phyloP scores from a whole-genome alignment of 1,140 invertebrate species.

The Pachypeltis micranthus region DNA sequence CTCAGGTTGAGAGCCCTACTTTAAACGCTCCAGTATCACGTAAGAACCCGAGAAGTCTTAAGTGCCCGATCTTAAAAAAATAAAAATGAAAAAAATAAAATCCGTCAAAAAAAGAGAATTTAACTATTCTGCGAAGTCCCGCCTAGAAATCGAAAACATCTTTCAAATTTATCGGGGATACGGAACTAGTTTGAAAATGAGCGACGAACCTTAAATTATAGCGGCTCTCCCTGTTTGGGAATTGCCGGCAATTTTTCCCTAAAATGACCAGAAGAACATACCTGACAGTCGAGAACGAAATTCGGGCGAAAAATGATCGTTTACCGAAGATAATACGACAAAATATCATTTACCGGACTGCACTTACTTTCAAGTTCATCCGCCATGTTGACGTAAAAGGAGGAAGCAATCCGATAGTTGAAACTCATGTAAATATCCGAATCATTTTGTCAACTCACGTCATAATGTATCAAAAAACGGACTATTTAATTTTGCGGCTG shows the following conservation, averaged over 20 bases:
- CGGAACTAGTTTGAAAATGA: slow-evolving; percentile 5
- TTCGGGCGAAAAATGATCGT: neutral
- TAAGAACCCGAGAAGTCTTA: no score
- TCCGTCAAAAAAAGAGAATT: no score
- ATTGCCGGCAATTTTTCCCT: neutral
- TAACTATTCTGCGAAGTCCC: no score
- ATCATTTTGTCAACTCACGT: no score
- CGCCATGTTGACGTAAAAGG: slow-evolving; percentile 28
- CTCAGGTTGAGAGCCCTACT: neutral
- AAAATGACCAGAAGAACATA: neutral
- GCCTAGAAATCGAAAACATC: no score
- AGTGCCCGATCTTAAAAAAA: no score
- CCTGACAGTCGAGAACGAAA: neutral
- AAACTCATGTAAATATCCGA: no score
- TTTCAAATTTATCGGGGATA: neutral
- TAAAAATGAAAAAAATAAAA: no score
- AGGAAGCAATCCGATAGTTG: no score
- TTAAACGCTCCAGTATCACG: no score
- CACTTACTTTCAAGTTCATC: slow-evolving; percentile 31
- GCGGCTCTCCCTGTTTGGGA: neutral
- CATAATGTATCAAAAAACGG: no score
- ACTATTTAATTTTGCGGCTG: no score
- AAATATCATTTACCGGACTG: slow-evolving; percentile 6
- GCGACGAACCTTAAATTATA: neutral
- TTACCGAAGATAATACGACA: slow-evolving; percentile 15